Conservation (phyloP, 2,113 vertebrate genomes). For the Pionites leucogaster region DNA sequence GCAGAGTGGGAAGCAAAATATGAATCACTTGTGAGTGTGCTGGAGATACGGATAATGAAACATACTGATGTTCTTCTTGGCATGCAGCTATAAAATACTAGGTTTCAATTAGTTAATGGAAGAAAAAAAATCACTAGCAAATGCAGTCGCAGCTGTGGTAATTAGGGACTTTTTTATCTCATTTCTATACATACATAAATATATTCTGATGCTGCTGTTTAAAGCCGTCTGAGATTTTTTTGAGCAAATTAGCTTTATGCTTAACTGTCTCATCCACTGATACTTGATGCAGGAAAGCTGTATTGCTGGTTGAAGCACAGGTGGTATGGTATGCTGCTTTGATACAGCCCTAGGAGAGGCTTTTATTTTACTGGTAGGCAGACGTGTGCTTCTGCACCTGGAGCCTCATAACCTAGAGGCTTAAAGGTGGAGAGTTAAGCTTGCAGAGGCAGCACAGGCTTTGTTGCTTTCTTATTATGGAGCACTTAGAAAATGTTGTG, state of each 20-base stretch:
- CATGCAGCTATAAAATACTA: background rate
- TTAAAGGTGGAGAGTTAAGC: background rate
- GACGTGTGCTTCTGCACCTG: background rate
- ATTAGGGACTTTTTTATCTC: background rate
- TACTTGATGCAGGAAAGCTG: background rate
- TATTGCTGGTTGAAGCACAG: background rate
- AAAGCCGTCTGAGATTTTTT: background rate
- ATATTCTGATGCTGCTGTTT: background rate
- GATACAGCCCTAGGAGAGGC: background rate
- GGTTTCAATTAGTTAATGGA: background rate
- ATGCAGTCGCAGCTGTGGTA: background rate
- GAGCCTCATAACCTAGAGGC: background rate
- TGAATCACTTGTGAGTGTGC: background rate
- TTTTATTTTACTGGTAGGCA: background rate
- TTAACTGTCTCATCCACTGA: background rate
- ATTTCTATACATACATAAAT: background rate
- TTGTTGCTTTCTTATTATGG: background rate
- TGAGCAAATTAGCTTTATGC: background rate
- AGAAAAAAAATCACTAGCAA: background rate
- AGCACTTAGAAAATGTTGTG: background rate
- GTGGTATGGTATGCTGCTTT: background rate
- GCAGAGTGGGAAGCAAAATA: background rate
- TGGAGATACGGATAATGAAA: background rate
- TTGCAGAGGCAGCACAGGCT: background rate
- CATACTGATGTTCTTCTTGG: background rate